Evolutionary conservation across 2,888 invertebrate genomes (phyloP), one percentile per base, ranked within the genome.

Genomic region (Eupithecia insigniata): DNA sequence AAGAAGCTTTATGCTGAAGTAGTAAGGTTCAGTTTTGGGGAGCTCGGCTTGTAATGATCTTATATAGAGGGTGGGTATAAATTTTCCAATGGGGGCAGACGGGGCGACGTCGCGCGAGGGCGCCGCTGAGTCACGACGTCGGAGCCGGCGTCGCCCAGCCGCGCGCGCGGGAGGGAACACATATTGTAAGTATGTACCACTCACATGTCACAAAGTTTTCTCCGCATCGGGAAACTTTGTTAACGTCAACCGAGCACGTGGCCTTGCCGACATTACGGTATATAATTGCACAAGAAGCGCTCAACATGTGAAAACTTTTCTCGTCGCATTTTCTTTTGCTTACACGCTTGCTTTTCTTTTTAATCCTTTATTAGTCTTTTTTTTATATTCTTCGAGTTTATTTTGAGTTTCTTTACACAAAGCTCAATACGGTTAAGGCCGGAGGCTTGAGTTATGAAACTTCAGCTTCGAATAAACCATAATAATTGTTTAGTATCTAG

Each of bases 131-230:
- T 93, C 93, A 94, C 92, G 88, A 81, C 85, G 89, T 83, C 86
- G 87, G 82, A 84, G 82, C 82, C 80, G 84, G 79, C 83, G 46
- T n/a, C 46, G 84, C 80, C 84, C 74, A 76, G 58, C 67, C 58
- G 81, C 75, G 79, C 58, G 81, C 75, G 79, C 79, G 72, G 77
- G 79, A 22, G 46, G 81, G 84, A 80, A 84, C 89, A 91, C 90
- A 93, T 92, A 93, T 92, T 90, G 91, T 91, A 92, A 92, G 92
- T 93, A 93, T 90, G 90, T 89, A 92, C 91, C 89, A 88, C 93
- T 93, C 93, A 93, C 93, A 94, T 93, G 93, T 93, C 93, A 93
- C 92, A 92, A 94, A 94, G 93, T 93, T 94, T 92, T 92, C 93
- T 91, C 91, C 91, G 91, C 92, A 93, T 92, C 91, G 90, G 87